Evolutionary conservation across 2,113 vertebrate genomes (phyloP).

Genomic region (Syrrhaptes paradoxus): DNA sequence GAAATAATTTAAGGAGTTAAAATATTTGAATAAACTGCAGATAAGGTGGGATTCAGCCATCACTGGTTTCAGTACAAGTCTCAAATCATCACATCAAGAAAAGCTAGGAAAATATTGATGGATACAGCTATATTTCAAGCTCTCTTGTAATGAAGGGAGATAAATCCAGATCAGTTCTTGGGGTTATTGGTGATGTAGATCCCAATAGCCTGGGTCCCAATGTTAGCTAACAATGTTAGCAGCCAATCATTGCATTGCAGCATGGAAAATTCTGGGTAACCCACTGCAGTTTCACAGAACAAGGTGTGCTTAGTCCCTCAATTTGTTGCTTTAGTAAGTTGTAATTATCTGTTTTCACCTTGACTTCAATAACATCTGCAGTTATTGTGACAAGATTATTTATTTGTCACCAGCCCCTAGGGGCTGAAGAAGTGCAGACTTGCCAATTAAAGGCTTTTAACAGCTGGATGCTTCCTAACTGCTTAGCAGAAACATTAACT

Average conservation of each 20-base stretch:
- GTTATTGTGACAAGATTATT: background rate
- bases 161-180: background rate
- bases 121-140: background rate
- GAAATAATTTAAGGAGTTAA: background rate
- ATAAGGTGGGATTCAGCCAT: background rate
- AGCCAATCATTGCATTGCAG: background rate
- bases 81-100: background rate
- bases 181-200: background rate
- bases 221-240: background rate
- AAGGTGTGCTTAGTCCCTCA: background rate
- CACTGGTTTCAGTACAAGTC: background rate
- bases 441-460: slow-evolving; percentile 63
- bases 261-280: background rate
- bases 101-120: background rate
- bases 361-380: background rate
- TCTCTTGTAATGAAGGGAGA: background rate
- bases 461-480: slow-evolving; percentile 52
- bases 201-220: background rate
- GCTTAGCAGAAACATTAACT: slow-evolving; percentile 15
- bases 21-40: background rate
- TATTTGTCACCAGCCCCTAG: background rate
- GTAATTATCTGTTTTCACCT: background rate
- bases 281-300: background rate
- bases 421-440: background rate
- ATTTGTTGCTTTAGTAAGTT: background rate